Evolutionary conservation across 2,113 vertebrate genomes (phyloP).

Genomic region (Naja naja): DNA sequence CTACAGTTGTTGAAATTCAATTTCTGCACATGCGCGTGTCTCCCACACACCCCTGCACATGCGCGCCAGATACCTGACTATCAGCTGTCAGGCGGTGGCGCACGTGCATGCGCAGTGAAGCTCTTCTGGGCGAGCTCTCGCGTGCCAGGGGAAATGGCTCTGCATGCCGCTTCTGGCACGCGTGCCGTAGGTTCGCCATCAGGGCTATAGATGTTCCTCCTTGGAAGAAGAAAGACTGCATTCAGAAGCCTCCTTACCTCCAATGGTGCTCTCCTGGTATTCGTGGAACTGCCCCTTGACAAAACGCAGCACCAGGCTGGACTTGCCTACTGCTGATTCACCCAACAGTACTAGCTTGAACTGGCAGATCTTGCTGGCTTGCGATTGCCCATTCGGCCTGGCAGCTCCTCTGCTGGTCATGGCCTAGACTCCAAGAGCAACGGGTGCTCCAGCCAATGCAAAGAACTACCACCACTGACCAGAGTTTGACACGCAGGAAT

Average conservation of each 20-base stretch:
- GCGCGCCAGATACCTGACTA: no score
- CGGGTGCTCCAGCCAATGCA: constrained; percentile 21
- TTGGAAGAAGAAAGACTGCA: not conserved
- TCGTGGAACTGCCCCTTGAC: constrained; percentile 79
- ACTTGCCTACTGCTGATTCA: constrained; percentile 76
- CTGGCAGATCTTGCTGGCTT: constrained; percentile 76
- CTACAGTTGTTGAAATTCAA: not conserved
- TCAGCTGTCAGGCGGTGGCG: no score
- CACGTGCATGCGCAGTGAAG: no score
- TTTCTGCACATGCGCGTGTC: not conserved
- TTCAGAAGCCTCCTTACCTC: constrained; percentile 62
- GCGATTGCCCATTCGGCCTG: constrained; percentile 76
- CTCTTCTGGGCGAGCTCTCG: no score
- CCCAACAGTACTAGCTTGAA: constrained; percentile 77
- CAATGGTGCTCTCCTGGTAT: constrained; percentile 78
- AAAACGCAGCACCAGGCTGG: constrained; percentile 74
- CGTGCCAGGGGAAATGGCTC: no score
- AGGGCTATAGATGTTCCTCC: not conserved
- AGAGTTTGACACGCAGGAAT: not conserved
- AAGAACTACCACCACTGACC: constrained; percentile 31
- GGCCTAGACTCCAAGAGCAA: constrained; percentile 51
- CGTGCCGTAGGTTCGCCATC: no score
- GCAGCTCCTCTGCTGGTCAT: constrained; percentile 77
- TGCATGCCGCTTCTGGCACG: no score
- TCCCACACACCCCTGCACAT: no score